Evolutionary conservation across 2,888 invertebrate genomes (phyloP), one percentile per base, ranked within the genome.

Genomic region (Catocala nupta): DNA sequence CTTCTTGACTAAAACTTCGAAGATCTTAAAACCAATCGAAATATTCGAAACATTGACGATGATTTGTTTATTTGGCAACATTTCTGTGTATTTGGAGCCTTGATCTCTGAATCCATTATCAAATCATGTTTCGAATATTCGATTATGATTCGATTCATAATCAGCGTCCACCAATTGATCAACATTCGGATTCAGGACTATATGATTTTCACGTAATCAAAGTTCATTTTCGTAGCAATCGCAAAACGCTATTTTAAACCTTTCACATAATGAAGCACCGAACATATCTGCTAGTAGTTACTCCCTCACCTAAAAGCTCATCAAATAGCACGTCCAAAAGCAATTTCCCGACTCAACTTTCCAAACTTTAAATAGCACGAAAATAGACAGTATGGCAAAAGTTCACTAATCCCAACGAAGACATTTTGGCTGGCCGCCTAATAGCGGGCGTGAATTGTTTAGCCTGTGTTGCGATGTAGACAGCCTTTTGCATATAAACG

Each of bases 381-480:
- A 70, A 71, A 63, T 71, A 51, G 65, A 54, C 59, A 63, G 55
- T 60, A 65, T 44, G 70, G 56, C 68, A 60, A 73, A 77, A 75
- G 58, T 63, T 59, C 63, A 59, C 73, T 78, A 76, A 77, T 75
- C 72, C 76, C 68, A 75, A 84, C 78, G 76, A 81, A 86, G 84
- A 83, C 82, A 82, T 86, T 88, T 84, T 89, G 88, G 89, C 86
- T 64, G 60, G 67, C 70, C 72, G 86, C 87, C 88, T 85, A 89
- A 88, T 85, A 74, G 83, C 77, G 57, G 68, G 70, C 57, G 71
- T 63, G 80, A 82, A 83, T 84, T 82, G 82, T 84, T 85, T 71
- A 68, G 64, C 65, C 66, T 58, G 58, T 56, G 60, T 59, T 47
- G 49, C 60, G 0, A 63, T 63, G 72, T 61, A 75, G 70, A 78